Conservation (phyloP, 2,888 invertebrate species). For the Drosophila antonietae region DNA sequence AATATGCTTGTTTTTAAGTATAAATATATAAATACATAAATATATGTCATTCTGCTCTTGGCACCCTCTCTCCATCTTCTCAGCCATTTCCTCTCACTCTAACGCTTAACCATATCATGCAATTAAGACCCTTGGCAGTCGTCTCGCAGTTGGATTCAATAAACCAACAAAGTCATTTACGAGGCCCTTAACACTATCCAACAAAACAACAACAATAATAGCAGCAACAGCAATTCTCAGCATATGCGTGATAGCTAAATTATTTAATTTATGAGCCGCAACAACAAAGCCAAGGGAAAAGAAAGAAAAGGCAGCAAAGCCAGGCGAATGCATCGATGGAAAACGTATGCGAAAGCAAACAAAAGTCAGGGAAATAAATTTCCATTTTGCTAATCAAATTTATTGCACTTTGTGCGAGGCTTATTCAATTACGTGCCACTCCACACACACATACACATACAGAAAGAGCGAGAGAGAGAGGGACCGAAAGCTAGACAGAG, state of each 20-base stretch:
- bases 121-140: conserved; percentile 52
- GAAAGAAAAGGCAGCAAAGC: not conserved
- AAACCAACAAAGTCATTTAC: conserved; percentile 70
- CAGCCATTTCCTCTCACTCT: not conserved
- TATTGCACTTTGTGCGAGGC: conserved; percentile 77
- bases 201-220: conserved; percentile 21
- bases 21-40: too few species aligned
- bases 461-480: not conserved
- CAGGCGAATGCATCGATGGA: conserved; percentile 57
- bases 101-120: conserved; percentile 21
- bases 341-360: conserved; percentile 54
- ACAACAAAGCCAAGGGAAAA: conserved; percentile 38
- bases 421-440: conserved; percentile 73
- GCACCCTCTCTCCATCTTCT: not conserved
- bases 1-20: not conserved
- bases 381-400: conserved; percentile 81
- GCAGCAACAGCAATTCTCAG: conserved; percentile 21
- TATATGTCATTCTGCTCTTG: not conserved
- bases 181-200: conserved; percentile 65
- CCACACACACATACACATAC: conserved; percentile 29
- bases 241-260: conserved; percentile 57
- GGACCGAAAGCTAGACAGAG: not conserved
- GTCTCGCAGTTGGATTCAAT: conserved; percentile 58
- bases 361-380: conserved; percentile 71
- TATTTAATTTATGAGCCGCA: conserved; percentile 80